Base-by-base conservation (phyloP, 2,113 vertebrate species). In the Amazona vittata region DNA sequence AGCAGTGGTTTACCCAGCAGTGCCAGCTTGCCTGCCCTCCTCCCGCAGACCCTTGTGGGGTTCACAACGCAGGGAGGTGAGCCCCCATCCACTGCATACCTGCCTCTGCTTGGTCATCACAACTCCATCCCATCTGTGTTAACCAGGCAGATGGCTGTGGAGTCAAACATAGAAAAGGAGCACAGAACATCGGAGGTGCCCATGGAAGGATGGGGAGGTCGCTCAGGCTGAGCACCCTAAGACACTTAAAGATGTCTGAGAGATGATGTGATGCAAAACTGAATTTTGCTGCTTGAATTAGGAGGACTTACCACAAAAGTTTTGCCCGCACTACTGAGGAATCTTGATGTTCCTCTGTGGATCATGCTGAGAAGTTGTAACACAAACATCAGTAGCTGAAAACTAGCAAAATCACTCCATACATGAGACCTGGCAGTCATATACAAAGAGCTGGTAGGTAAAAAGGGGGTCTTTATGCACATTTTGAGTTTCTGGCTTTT, bases 281-380 rank as follows among this genome's bases (percentile, higher is more conserved):
- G 59, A 19, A 3, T 41, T 57, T 26, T n/a, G 33, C 33, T 86
- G 52, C 50, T 70, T 24, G 19, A 53, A 71, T 31, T 26, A 73
- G 46, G 5, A 67, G 24, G 37, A 17, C n/a, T 83, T 47, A 13
- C 2, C 39, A 22, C 11, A 7, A 7, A 7, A 65, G 15, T 37
- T 31, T 44, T 73, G 46, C 18, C 8, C 46, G 47, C 4, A 0
- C 8, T 35, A 18, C 41, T 8, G 3, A 64, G 53, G 28, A 76
- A 46, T 28, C 10, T 63, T 1, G 0, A 16, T 21, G 49, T 7
- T 60, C 29, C 62, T 57, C 2, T 46, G 2, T 10, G 15, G 28
- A 4, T 11, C 29, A 28, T 20, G 24, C 20, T 33, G 39, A 94
- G n/a, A 83, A 77, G 28, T 1, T 55, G 22, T 4, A 10, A 26